A percentile compares a stretch with the other conserved stretches of the same genome.
Evolutionary conservation across 2,113 vertebrate genomes (phyloP).

Genomic region (Daubentonia madagascariensis): DNA sequence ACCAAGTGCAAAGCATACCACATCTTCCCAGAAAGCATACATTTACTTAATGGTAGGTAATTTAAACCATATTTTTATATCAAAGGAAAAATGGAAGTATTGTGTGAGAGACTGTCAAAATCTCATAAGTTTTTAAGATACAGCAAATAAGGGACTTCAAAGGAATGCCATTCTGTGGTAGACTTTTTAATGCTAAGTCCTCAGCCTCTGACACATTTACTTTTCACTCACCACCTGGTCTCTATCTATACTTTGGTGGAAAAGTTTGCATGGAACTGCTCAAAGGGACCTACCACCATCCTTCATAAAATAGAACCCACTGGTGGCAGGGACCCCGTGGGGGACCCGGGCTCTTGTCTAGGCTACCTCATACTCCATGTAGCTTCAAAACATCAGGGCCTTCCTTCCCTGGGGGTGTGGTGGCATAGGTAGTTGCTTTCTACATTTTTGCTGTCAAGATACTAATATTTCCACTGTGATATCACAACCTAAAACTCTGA

Average conservation of each 20-base stretch:
- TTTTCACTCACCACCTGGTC: background rate
- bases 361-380: rapidly evolving
- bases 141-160: conserved; percentile 43
- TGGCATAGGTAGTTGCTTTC: background rate
- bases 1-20: background rate
- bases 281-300: background rate
- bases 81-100: conserved; percentile 43
- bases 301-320: background rate
- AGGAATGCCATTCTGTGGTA: background rate
- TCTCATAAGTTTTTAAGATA: conserved; percentile 35
- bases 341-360: background rate
- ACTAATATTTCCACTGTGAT: background rate
- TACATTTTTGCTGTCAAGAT: background rate
- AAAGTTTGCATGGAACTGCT: background rate
- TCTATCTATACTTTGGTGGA: background rate
- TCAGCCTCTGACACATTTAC: background rate
- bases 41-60: conserved; percentile 36
- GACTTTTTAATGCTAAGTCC: background rate
- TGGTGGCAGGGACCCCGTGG: rapidly evolving
- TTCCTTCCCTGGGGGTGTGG: background rate
- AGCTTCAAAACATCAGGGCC: background rate
- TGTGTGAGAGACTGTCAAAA: background rate
- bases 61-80: conserved; percentile 61
- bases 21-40: background rate
- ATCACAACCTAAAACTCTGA: background rate